phyloP scores from a whole-genome alignment of 2,888 invertebrate genomes.

The Agrotis ipsilon region DNA sequence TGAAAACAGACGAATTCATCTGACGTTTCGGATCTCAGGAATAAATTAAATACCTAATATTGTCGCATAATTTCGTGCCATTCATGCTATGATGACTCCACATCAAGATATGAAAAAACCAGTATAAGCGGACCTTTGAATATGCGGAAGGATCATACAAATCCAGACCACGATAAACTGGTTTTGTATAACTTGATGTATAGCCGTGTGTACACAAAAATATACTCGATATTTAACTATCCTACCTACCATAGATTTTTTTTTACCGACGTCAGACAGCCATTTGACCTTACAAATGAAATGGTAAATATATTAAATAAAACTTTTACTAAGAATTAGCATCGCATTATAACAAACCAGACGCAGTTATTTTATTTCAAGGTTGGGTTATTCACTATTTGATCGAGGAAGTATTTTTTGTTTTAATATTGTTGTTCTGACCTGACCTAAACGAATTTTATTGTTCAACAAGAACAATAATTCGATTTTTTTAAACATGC shows the following conservation, averaged over 20 bases:
- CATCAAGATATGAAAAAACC: no score
- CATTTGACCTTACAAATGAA: slow-evolving; percentile 25
- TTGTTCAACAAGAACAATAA: neutral
- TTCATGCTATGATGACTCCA: no score
- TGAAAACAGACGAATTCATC: neutral
- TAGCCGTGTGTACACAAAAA: slow-evolving; percentile 28
- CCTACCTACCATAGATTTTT: slow-evolving; percentile 13
- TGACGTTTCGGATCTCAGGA: neutral
- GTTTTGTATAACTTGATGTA: no score
- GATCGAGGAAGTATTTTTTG: neutral
- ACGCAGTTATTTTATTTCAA: neutral
- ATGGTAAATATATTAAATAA: slow-evolving; percentile 37
- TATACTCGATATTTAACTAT: slow-evolving; percentile 15
- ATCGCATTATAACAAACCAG: slow-evolving; percentile 33
- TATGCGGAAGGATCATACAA: no score
- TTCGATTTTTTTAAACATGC: slow-evolving; percentile 18
- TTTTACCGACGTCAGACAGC: slow-evolving; percentile 25
- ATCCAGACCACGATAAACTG: no score
- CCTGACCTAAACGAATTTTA: slow-evolving; percentile 2
- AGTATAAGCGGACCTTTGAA: no score
- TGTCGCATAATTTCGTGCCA: no score
- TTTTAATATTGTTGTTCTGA: neutral
- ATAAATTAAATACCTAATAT: neutral
- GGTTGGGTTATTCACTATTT: neutral
- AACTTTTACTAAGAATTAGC: slow-evolving; percentile 25